A percentile compares a stretch with the other conserved stretches of the same genome.
These are phyloP conservation scores for Wasmannia auropunctata DNA, from an alignment of 1,140 invertebrate genomes.

Conservation along the genomic window DNA sequence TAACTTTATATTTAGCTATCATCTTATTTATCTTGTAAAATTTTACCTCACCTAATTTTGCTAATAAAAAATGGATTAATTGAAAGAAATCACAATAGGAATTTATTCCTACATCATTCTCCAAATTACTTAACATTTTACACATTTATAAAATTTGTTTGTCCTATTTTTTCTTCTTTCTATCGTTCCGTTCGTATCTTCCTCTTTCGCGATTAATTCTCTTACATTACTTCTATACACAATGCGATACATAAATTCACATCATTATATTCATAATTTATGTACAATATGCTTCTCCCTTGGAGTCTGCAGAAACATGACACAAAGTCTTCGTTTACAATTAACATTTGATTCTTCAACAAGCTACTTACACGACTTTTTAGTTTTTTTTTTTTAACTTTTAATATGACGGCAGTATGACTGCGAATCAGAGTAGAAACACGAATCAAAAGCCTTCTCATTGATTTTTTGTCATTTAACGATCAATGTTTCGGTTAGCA, in stretches of 20 bases:
- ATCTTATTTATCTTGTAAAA: background rate
- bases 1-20: background rate
- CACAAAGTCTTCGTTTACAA: background rate
- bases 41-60: background rate
- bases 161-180: background rate
- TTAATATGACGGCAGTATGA: slow-evolving; percentile 21
- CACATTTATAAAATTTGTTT: background rate
- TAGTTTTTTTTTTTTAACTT: background rate
- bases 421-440: slow-evolving; percentile 4
- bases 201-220: background rate
- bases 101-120: background rate
- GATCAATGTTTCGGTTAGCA: background rate
- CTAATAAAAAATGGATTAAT: background rate
- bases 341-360: slow-evolving; percentile 32
- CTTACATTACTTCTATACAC: slow-evolving; percentile 10
- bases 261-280: slow-evolving; percentile 22
- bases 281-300: background rate
- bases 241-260: slow-evolving; percentile 25
- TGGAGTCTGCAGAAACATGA: background rate
- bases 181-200: background rate
- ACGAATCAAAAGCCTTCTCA: background rate
- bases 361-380: slow-evolving; percentile 5
- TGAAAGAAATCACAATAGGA: background rate
- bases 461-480: background rate
- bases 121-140: background rate